phyloP scores from a whole-genome alignment of 2,888 invertebrate genomes.

The Metallyticus violacea region DNA sequence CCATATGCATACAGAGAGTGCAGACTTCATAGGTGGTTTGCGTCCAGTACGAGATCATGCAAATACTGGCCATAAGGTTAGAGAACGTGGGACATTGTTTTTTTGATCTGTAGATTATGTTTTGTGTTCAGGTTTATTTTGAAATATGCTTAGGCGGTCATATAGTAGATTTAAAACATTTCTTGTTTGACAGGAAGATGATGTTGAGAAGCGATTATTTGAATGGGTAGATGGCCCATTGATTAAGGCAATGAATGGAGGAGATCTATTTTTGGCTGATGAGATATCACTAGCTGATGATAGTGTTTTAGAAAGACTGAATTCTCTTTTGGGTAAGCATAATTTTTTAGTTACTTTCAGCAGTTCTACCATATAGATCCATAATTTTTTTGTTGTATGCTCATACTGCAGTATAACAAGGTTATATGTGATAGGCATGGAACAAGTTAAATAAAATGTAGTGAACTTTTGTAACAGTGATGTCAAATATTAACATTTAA shows the following conservation, averaged over 20 bases:
- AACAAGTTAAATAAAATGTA: too few species aligned
- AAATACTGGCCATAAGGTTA: not conserved
- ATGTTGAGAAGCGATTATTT: constrained; percentile 57
- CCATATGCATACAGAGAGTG: constrained; percentile 97
- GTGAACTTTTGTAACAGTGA: too few species aligned
- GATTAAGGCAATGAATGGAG: constrained; percentile 84
- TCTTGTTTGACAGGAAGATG: constrained; percentile 24
- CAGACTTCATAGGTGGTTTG: constrained; percentile 95
- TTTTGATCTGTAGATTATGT: too few species aligned
- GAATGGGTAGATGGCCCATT: constrained; percentile 98
- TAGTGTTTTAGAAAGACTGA: constrained; percentile 94
- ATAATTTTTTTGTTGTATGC: too few species aligned
- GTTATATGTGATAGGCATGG: too few species aligned
- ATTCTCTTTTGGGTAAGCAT: constrained; percentile 74
- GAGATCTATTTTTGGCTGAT: constrained; percentile 89
- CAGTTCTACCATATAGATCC: too few species aligned
- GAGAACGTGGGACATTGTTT: too few species aligned
- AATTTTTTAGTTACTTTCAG: too few species aligned
- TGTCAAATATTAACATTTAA: too few species aligned
- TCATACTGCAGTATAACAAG: too few species aligned
- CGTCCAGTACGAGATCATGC: constrained; percentile 68
- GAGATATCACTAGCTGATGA: constrained; percentile 99
- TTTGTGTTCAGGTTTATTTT: too few species aligned
- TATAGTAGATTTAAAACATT: not conserved
- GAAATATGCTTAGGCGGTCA: not conserved